Conservation (phyloP, 2,888 invertebrate genomes). For the Zeuzera pyrina region DNA sequence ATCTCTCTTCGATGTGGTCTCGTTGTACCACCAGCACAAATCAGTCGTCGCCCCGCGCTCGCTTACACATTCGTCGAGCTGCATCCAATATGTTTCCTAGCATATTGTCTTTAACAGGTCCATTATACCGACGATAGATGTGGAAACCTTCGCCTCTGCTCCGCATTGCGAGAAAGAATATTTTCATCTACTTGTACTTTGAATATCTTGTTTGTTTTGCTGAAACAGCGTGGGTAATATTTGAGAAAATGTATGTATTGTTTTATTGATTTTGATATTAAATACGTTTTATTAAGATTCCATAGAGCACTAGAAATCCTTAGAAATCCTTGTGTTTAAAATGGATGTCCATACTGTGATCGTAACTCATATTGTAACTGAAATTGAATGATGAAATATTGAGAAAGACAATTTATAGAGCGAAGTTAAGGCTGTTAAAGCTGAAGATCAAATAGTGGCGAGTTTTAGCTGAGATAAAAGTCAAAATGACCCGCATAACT, state of each 20-base stretch:
- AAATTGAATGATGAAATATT: too few relatives aligned
- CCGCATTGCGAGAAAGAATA: constrained; percentile 19
- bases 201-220: constrained; percentile 47
- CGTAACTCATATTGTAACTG: too few relatives aligned
- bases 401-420: too few relatives aligned
- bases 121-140: constrained; percentile 57
- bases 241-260: not conserved
- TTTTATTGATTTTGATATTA: not conserved
- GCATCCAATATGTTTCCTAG: constrained; percentile 70
- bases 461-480: too few relatives aligned
- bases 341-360: too few relatives aligned
- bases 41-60: constrained; percentile 45
- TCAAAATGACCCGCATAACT: too few relatives aligned
- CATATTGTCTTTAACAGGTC: constrained; percentile 72
- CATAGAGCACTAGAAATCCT: too few relatives aligned
- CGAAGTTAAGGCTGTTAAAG: too few relatives aligned
- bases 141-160: constrained; percentile 18
- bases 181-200: constrained; percentile 29
- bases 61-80: constrained; percentile 68
- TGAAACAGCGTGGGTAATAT: not conserved
- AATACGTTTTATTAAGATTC: not conserved
- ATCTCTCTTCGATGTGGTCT: too few relatives aligned
- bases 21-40: constrained; percentile 21
- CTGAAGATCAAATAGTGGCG: too few relatives aligned
- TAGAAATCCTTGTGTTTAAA: too few relatives aligned